Conservation (phyloP, 1,140 invertebrate genomes). For the Drosophila tropicalis region DNA sequence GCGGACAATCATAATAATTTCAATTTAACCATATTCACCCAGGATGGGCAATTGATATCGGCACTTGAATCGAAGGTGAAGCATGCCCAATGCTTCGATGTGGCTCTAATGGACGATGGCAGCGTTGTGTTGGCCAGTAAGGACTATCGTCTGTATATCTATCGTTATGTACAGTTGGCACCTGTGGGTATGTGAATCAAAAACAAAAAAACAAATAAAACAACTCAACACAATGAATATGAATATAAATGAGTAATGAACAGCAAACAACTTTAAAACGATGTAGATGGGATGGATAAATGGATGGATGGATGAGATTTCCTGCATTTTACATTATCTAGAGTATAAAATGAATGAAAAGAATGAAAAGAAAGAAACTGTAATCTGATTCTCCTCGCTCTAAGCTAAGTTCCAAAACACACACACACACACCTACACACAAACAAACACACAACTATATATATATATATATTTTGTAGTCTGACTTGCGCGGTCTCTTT, state of each 20-base stretch:
- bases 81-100: slow-evolving; percentile 99
- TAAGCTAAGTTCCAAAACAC: slow-evolving; percentile 49
- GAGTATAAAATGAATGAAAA: slow-evolving; percentile 15
- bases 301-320: slow-evolving; percentile 17
- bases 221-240: too few relatives aligned
- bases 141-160: slow-evolving; percentile 99
- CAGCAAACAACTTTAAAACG: slow-evolving; percentile 8
- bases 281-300: background rate
- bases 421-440: background rate
- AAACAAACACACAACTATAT: slow-evolving; percentile 11
- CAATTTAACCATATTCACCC: slow-evolving; percentile 98
- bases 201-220: slow-evolving; percentile 20
- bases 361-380: slow-evolving; percentile 19
- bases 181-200: slow-evolving; percentile 90
- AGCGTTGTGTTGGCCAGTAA: slow-evolving; percentile 99
- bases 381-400: slow-evolving; percentile 38
- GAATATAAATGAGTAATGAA: slow-evolving; percentile 32
- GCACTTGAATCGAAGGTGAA: slow-evolving; percentile 99
- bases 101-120: slow-evolving; percentile 99
- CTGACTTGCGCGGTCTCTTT: slow-evolving; percentile 71
- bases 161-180: slow-evolving; percentile 96
- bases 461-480: slow-evolving; percentile 44
- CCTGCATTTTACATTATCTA: slow-evolving; percentile 14
- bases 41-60: slow-evolving; percentile 97
- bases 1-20: slow-evolving; percentile 99